phyloP scores from a whole-genome alignment of 2,888 invertebrate genomes.

The Amblyteles armatorius region DNA sequence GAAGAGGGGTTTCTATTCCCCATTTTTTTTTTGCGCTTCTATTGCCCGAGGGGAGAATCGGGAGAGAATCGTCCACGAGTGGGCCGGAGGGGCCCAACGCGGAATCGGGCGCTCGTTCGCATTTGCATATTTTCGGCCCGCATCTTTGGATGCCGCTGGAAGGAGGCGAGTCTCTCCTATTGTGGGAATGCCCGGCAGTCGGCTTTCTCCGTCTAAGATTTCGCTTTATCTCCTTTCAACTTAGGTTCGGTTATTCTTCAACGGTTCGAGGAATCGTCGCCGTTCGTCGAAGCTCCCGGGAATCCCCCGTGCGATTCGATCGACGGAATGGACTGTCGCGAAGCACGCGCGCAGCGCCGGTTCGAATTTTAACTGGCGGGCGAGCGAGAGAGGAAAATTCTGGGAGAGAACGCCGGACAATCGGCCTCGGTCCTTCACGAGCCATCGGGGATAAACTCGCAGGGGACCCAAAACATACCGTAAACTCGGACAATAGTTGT shows the following conservation, averaged over 20 bases:
- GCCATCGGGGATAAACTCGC: constrained; percentile 55
- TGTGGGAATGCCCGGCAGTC: constrained; percentile 58
- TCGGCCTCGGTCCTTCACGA: not conserved
- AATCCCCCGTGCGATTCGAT: not conserved
- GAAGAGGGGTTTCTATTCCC: constrained; percentile 52
- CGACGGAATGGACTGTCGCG: not conserved
- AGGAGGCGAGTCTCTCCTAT: constrained; percentile 36
- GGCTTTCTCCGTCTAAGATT: not conserved
- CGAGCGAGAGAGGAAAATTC: not conserved
- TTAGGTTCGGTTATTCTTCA: constrained; percentile 4
- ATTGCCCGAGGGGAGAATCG: constrained; percentile 37
- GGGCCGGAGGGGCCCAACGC: constrained; percentile 71
- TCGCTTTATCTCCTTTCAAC: not conserved
- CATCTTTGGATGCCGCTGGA: constrained; percentile 69
- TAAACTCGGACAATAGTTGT: constrained; percentile 80
- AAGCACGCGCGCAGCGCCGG: constrained; percentile 7
- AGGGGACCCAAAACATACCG: constrained; percentile 78
- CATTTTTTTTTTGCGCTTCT: constrained; percentile 21
- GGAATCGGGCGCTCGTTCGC: constrained; percentile 71
- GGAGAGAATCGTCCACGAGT: constrained; percentile 67
- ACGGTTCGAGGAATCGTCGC: constrained; percentile 1
- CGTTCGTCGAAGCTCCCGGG: not conserved
- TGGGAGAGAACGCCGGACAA: constrained; percentile 20
- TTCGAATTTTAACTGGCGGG: not conserved
- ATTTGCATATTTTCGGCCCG: constrained; percentile 84